Evolutionary conservation across 2,113 vertebrate genomes (phyloP).

Genomic region (Garra rufa): DNA sequence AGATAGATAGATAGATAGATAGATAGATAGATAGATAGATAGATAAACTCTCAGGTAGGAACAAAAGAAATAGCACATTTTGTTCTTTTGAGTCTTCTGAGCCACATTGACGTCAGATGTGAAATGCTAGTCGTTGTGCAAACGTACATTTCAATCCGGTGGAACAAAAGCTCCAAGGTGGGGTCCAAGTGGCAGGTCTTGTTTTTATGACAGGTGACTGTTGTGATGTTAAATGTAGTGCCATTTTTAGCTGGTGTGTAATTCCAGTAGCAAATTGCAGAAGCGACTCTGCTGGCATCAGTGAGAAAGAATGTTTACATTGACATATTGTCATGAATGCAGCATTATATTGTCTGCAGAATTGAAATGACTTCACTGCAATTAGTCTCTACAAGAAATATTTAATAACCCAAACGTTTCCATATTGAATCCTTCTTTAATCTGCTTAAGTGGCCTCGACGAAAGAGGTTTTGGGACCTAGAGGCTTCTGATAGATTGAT

Average conservation of each 20-base stretch:
- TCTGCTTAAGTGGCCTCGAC: neutral
- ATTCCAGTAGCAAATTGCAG: neutral
- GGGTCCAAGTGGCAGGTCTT: neutral
- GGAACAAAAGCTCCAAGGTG: conserved; percentile 16
- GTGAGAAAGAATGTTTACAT: neutral
- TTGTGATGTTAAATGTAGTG: neutral
- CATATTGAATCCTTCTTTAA: conserved; percentile 24
- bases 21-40: neutral
- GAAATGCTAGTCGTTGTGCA: conserved; percentile 22
- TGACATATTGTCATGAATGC: neutral
- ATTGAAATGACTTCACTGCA: neutral
- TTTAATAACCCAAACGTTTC: conserved; percentile 6
- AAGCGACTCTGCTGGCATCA: neutral
- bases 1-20: too few species aligned
- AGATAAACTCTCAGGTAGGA: neutral
- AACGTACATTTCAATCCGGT: conserved; percentile 17
- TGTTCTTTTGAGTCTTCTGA: neutral
- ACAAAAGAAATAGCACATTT: neutral
- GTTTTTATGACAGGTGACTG: conserved; percentile 26
- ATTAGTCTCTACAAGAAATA: conserved; percentile 24
- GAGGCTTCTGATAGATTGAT: conserved; percentile 32
- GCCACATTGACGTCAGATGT: conserved; percentile 22
- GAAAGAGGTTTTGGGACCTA: conserved; percentile 23
- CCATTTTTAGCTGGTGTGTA: neutral
- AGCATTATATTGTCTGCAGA: neutral